Base-by-base conservation (phyloP, 2,888 invertebrate species). In the Drosophila subsilvestris region DNA sequence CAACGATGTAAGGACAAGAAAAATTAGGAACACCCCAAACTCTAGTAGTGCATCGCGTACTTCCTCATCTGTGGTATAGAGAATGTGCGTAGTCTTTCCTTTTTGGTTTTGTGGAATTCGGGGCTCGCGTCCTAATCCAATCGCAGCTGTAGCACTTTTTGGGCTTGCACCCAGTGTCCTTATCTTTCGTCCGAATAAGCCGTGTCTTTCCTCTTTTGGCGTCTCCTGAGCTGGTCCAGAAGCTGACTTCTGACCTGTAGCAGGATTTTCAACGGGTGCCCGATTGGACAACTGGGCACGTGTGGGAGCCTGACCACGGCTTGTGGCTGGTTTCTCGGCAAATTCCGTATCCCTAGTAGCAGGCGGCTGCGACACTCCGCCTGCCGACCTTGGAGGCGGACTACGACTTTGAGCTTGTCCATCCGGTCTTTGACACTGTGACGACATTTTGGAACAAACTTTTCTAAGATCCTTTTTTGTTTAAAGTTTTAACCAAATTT, bases 41-140 rank as follows among this genome's bases (percentile, higher is more conserved):
- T 86, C 88, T 27, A 86, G 49, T 0, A 86, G 76, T 0, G 89
- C 85, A n/a, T 77, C 86, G 8, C 85, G 84, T 14, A 85, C 87
- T 37, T 85, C 88, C 37, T 87, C 85, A 53, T 85, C 85, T 20
- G 81, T 83, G 18, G 79, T 83, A 17, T 80, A 85, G 0, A 70
- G 45, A 43, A 85, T 84, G 0, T 70, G 62, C 0, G 51, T 17
- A 0, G 59, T 25, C 14, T 86, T 74, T 7, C 29, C 17, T n/a
- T 22, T 68, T 25, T 20, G 6, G 12, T 4, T 17, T 17, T 7
- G n/a, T 29, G 12, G 2, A 1, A 37, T 12, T 6, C 14, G 32
- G 5, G 5, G 2, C 1, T 14, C 37, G 14, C 14, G 37, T 14
- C 14, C 37, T 37, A 7, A 5, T 12, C 12, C 32, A 32, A 14